Base-by-base conservation (phyloP, 2,797 vertebrate species). In the Falco biarmicus region DNA sequence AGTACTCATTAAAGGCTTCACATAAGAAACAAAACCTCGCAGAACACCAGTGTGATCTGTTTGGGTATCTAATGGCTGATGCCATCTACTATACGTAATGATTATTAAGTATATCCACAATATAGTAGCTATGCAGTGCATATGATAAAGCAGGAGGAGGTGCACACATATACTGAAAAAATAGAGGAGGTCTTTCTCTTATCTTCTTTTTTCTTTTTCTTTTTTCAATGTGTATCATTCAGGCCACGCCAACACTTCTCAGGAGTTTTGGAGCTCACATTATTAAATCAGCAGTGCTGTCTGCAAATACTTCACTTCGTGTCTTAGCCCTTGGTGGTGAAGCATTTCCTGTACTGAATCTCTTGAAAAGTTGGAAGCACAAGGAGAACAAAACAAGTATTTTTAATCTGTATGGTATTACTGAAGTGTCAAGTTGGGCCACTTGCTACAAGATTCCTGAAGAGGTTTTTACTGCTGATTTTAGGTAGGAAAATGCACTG, bases 401-500 rank as follows among this genome's bases (percentile, higher is more conserved):
- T 93, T 99, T 98, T 97, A 99, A 99, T 97, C 96, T 99, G 66
- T 99, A 99, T 43, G 99, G 99, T 51, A 98, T 99, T 85, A 99
- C 99, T 5, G 99, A 99, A 92, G 99, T 99, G 66, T 99, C 99
- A 89, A 99, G 99, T 96, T 99, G 99, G 99, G 99, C 99, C 32
- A 99, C 98, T 82, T 99, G 96, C 80, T 99, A 99, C 95, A 96
- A 90, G 95, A 97, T 99, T 92, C 98, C 99, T 54, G 98, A 98
- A 85, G 96, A 97, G 61, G 89, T 94, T 95, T 97, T 98, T 83
- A 84, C 84, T 68, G 74, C 87, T 85, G 75, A 95, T 90, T 88
- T 91, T 69, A 89, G 96, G 97, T 98, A 94, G 74, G 93, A 91
- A 83, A 70, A 50, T 32, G 70, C 63, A 28, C 64, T 47, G 12